phyloP scores from a whole-genome alignment of 2,888 invertebrate genomes.

The Athalia cordata region DNA sequence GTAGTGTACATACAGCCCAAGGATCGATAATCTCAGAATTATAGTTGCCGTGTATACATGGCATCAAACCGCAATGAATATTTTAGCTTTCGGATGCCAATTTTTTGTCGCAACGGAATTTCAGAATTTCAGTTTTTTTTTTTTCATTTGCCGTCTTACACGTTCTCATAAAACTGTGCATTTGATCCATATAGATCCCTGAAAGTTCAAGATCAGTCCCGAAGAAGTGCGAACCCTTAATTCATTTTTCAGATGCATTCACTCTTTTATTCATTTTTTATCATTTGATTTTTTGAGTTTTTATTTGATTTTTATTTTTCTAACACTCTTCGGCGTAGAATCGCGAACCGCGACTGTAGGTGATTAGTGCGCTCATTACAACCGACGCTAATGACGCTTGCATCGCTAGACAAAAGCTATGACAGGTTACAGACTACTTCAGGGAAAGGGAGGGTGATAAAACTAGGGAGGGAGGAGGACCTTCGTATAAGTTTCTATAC shows the following conservation, averaged over 20 bases:
- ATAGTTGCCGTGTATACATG: too few species aligned
- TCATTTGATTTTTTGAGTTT: slow-evolving; percentile 18
- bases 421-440: slow-evolving; percentile 51
- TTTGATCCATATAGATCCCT: too few species aligned
- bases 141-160: too few species aligned
- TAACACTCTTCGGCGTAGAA: slow-evolving; percentile 53
- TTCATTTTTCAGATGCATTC: slow-evolving; percentile 3
- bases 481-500: slow-evolving; percentile 15
- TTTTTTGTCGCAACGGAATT: too few species aligned
- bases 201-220: too few species aligned
- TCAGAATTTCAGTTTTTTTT: too few species aligned
- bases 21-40: too few species aligned
- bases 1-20: too few species aligned
- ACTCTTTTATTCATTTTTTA: not conserved
- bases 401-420: slow-evolving; percentile 65
- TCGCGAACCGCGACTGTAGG: slow-evolving; percentile 61
- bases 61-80: too few species aligned
- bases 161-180: too few species aligned
- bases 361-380: slow-evolving; percentile 72
- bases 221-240: too few species aligned
- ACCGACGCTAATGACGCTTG: slow-evolving; percentile 71
- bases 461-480: not conserved
- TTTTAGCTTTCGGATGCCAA: too few species aligned
- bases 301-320: slow-evolving; percentile 37
- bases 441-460: slow-evolving; percentile 1